Evolutionary conservation across 2,797 vertebrate genomes (phyloP), one percentile per base, ranked within the genome.

Genomic region (Mus minutoides): DNA sequence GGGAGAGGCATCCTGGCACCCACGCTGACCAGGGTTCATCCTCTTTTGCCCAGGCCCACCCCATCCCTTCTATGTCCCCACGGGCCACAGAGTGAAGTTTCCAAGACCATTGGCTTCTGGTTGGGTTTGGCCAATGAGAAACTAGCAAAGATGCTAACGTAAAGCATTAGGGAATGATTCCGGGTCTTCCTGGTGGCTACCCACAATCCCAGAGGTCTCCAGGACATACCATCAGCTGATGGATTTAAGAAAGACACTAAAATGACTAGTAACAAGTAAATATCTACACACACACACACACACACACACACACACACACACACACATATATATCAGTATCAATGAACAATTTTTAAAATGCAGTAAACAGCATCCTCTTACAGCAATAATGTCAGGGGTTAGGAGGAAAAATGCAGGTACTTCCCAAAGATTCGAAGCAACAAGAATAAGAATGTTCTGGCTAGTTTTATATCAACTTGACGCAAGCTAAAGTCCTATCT

Each of bases 391-490:
- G 12, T 60, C 58, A 43, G 76, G 29, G n/a, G 34, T 80, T 64
- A 75, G 58, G 21, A 93, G 64, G 94, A 82, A 54, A 88, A 76
- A 24, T 62, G 1, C n/a, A 96, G 19, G 21, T 22, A 16, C 73
- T 92, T 82, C 58, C 11, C 58, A 49, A 92, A 87, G 82, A 86
- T 1, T 67, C 34, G 17, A 46, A 82, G 54, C 69, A 86, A 13
- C 40, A 31, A 60, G 26, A 9, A n/a, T 29, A 49, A 11, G 83
- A 49, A 6, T 12, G 6, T 16, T 46, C 43, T 85, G 62, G 43
- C 43, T 67, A 34, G 60, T 85, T 67, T 49, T n/a, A 14, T 69
- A 37, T n/a, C 83, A 52, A 0, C 6, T 67, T 22, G 19, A 49
- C 31, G 8, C 43, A 49, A 64, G 29, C 26, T 67, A 64, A 71